These are phyloP conservation scores for Bettongia penicillata DNA, from an alignment of 2,113 vertebrate species.

Conservation along the genomic window DNA sequence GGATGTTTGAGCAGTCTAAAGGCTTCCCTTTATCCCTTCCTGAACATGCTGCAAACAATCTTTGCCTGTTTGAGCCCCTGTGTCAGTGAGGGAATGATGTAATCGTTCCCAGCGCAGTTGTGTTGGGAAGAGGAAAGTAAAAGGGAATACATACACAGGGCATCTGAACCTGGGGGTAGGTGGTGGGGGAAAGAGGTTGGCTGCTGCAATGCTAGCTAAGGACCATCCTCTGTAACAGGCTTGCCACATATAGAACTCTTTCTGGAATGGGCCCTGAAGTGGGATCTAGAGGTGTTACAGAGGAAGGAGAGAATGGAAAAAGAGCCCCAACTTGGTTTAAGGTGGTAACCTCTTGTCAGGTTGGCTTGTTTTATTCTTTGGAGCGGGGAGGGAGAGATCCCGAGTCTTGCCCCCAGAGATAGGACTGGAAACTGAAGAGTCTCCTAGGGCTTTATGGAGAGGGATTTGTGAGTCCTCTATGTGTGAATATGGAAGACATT, in stretches of 20 bases:
- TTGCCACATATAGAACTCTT: background rate
- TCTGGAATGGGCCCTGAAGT: background rate
- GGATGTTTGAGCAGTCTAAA: slow-evolving; percentile 25
- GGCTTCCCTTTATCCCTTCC: slow-evolving; percentile 23
- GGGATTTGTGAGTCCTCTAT: background rate
- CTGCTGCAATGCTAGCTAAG: background rate
- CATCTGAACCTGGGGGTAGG: background rate
- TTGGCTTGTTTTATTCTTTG: background rate
- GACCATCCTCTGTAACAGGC: background rate
- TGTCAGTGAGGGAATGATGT: slow-evolving; percentile 78
- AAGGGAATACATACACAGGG: background rate
- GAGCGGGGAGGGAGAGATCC: background rate
- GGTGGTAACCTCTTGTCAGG: background rate
- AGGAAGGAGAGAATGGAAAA: background rate
- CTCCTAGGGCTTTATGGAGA: background rate
- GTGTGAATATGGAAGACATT: background rate
- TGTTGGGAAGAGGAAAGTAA: slow-evolving; percentile 63
- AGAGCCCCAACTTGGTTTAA: background rate
- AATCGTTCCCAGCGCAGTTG: slow-evolving; percentile 64
- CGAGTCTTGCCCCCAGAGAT: background rate
- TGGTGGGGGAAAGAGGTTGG: background rate
- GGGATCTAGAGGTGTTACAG: slow-evolving; percentile 3
- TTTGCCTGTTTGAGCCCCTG: slow-evolving; percentile 45
- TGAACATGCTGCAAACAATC: slow-evolving; percentile 15
- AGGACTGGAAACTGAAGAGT: background rate